Evolutionary conservation across 2,888 invertebrate genomes (phyloP), one percentile per base, ranked within the genome.

Genomic region (Hydriomena furcata): DNA sequence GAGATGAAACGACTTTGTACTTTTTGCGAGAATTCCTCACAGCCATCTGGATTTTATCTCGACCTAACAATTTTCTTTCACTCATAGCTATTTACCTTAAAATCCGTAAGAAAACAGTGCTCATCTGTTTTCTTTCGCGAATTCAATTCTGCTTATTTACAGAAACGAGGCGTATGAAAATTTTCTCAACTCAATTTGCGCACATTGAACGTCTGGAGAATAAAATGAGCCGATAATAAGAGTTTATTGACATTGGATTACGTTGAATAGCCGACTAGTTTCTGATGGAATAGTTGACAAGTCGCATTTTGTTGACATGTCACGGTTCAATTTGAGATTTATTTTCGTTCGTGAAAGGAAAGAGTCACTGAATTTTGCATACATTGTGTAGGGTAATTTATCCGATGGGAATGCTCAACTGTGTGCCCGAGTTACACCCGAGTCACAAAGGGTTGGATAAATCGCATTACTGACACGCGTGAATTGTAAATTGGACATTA

Each of bases 401-500:
- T 78, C 73, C 75, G 63, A 69, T 71, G 69, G 73, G 73, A 76
- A 73, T 72, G 73, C 73, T 66, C 67, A 63, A 63, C 68, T 69
- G 75, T 69, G 71, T 34, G 45, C 35, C 31, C 40, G 35, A 38
- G 64, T 67, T 23, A 34, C 34, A 41, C 41, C 52, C 68, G 71
- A 72, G 72, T 76, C 82, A 84, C 87, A 88, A 89, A 84, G 87
- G 87, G 82, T 81, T 76, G 79, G 76, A 84, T 79, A 87, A 89
- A 90, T 89, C 84, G 81, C 79, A 88, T 89, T 87, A 90, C 81
- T 61, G 68, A 73, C 69, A 78, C 82, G 84, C 84, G 82, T 87
- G 88, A 89, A 90, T 90, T 89, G 86, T 88, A 89, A 88, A 89
- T 90, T 90, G 88, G 80, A 78, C 87, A 89, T 89, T 88, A 87